phyloP scores from a whole-genome alignment of 2,113 vertebrate genomes.

The Engraulis encrasicolus region DNA sequence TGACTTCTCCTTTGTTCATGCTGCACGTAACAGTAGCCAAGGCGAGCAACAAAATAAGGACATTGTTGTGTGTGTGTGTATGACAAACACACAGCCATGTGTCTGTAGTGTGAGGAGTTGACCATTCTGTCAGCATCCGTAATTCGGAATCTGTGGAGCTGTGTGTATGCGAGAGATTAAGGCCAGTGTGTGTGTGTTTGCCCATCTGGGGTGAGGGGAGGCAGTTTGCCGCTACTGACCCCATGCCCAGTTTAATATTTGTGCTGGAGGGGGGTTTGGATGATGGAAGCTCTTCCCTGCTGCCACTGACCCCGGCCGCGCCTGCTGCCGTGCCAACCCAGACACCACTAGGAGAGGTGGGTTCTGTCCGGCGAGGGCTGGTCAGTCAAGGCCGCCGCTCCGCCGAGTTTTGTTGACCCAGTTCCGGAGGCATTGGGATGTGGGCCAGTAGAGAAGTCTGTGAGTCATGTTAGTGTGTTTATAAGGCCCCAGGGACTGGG shows the following conservation, averaged over 20 bases:
- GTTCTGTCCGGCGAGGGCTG: background rate
- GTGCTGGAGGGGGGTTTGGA: too few species aligned
- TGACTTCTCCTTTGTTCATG: background rate
- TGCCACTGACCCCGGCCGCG: background rate
- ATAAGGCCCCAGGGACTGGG: background rate
- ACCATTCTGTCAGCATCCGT: background rate
- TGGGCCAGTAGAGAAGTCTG: background rate
- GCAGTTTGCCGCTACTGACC: background rate
- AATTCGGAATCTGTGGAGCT: background rate
- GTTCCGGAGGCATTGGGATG: background rate
- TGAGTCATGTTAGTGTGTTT: background rate
- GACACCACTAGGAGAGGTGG: background rate
- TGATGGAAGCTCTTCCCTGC: too few species aligned
- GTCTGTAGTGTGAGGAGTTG: background rate
- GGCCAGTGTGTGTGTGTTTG: background rate
- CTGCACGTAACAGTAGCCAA: conserved; percentile 10
- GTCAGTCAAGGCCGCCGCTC: too few species aligned
- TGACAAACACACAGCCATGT: conserved; percentile 4
- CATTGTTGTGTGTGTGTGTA: conserved; percentile 18
- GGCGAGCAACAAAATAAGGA: conserved; percentile 27
- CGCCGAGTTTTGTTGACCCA: conserved; percentile 4
- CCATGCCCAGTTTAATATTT: too few species aligned
- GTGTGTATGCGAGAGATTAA: background rate
- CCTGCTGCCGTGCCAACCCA: background rate
- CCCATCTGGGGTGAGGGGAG: background rate